phyloP scores from a whole-genome alignment of 2,797 vertebrate genomes.

The Liasis olivaceus region DNA sequence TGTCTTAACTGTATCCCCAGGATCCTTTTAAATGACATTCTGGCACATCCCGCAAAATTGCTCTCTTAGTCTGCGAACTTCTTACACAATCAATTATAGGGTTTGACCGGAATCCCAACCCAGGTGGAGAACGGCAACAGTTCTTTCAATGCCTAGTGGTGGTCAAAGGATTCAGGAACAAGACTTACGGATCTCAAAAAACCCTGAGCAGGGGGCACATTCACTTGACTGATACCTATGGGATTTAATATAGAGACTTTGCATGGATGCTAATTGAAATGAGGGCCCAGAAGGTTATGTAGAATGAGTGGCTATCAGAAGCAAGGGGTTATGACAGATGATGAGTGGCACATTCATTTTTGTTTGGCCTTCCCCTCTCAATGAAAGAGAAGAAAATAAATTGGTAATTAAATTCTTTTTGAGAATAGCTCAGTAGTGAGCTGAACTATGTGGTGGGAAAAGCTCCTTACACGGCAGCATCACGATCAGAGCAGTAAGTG shows the following conservation, averaged over 20 bases:
- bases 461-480: neutral
- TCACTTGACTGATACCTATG: neutral
- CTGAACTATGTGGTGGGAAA: neutral
- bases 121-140: neutral
- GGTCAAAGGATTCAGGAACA: neutral
- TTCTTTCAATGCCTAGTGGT: neutral
- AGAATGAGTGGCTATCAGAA: neutral
- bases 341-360: neutral
- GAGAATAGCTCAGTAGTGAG: neutral
- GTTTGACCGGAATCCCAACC: neutral
- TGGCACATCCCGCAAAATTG: neutral
- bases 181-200: neutral
- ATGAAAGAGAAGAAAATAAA: constrained; percentile 5
- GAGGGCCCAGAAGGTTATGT: neutral
- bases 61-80: neutral
- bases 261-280: neutral
- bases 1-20: neutral
- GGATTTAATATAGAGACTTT: neutral
- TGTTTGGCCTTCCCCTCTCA: neutral
- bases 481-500: neutral
- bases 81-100: neutral
- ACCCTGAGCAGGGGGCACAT: neutral
- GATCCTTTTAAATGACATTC: neutral
- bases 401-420: neutral
- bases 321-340: neutral